Conservation (phyloP, 2,888 invertebrate species). For the Cheilosia vernalis region DNA sequence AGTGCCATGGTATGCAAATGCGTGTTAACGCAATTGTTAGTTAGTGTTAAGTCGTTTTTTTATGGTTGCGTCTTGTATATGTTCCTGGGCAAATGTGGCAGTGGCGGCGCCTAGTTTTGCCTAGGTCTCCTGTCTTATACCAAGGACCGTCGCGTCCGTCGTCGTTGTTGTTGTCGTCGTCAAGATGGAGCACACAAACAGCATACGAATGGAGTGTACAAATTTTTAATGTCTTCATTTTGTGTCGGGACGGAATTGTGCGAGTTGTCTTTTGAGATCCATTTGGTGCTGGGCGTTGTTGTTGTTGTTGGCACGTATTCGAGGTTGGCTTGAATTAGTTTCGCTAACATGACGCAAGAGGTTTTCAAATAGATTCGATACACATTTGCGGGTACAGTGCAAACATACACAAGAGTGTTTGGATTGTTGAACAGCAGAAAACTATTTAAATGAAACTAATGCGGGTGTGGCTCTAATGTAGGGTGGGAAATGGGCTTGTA, state of each 20-base stretch:
- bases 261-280: conserved; percentile 19
- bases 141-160: conserved; percentile 52
- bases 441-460: conserved; percentile 59
- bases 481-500: conserved; percentile 41
- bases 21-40: conserved; percentile 73
- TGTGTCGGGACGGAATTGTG: conserved; percentile 35
- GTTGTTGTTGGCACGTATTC: conserved; percentile 27
- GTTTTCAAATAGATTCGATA: conserved; percentile 33
- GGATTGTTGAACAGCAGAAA: conserved; percentile 49
- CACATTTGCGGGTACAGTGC: conserved; percentile 41
- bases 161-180: neutral
- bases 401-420: conserved; percentile 13
- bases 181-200: conserved; percentile 24
- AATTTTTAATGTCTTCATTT: conserved; percentile 73
- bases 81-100: conserved; percentile 17
- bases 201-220: conserved; percentile 30
- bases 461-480: conserved; percentile 56
- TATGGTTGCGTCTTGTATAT: conserved; percentile 40
- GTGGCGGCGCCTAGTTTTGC: conserved; percentile 60
- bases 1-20: conserved; percentile 64
- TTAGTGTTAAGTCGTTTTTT: conserved; percentile 48
- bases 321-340: conserved; percentile 55
- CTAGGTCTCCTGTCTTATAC: conserved; percentile 36
- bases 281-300: conserved; percentile 8
- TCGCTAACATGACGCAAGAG: conserved; percentile 43